Percentiles rank a stretch among this genome's conserved stretches.
Conservation (phyloP, 2,797 vertebrate genomes). For the Rhinichthys osculus region DNA sequence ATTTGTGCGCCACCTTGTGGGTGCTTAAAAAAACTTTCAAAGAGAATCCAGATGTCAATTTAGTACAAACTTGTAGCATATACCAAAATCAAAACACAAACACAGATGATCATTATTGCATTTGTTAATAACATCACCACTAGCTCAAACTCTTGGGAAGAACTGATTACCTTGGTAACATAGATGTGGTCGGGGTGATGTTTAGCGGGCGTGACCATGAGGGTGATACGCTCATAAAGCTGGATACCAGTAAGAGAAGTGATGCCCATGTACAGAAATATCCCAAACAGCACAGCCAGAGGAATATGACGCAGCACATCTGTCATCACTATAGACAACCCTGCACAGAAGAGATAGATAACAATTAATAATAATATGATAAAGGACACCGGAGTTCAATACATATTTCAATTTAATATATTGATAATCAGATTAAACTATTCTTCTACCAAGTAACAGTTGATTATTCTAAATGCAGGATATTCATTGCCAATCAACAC, state of each 20-base stretch:
- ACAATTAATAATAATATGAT: not conserved
- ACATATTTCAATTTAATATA: not conserved
- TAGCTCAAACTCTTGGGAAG: not conserved
- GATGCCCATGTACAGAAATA: constrained; percentile 99
- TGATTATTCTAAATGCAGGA: not conserved
- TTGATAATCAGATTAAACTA: not conserved
- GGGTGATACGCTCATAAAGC: constrained; percentile 92
- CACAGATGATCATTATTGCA: not conserved
- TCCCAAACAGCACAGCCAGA: constrained; percentile 94
- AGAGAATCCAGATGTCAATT: not conserved
- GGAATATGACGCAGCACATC: constrained; percentile 93
- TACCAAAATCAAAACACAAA: constrained; percentile 10
- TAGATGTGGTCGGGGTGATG: constrained; percentile 97
- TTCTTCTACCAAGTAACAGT: not conserved
- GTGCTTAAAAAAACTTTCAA: constrained; percentile 16
- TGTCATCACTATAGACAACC: constrained; percentile 96
- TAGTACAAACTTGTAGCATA: constrained; percentile 17
- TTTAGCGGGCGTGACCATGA: constrained; percentile 96
- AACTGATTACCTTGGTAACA: constrained; percentile 89
- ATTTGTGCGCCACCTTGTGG: constrained; percentile 64
- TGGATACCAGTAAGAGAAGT: constrained; percentile 97
- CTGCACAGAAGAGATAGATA: constrained; percentile 66
- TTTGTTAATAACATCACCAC: not conserved
- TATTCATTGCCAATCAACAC: not conserved
- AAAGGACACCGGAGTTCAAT: not conserved